Percentiles rank a stretch among this genome's conserved stretches.
Conservation (phyloP, 2,113 vertebrate genomes). For the Pituophis catenifer region DNA sequence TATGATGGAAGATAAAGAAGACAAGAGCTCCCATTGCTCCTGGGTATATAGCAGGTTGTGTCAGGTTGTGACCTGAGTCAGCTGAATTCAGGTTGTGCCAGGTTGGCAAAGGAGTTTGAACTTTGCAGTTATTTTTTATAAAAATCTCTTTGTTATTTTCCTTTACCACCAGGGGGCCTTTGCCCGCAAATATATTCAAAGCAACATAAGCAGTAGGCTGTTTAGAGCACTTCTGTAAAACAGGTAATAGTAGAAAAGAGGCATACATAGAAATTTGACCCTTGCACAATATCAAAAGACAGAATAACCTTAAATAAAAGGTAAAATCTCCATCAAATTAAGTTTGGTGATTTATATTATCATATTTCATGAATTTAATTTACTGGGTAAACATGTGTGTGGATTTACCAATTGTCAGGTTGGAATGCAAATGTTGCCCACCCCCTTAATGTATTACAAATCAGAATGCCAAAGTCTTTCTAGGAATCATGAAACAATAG, state of each 20-base stretch:
- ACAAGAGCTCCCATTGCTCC: neutral
- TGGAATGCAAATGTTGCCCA: too few relatives aligned
- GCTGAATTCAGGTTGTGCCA: constrained; percentile 3
- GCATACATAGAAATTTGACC: neutral
- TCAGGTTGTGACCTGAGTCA: neutral
- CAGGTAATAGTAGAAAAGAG: neutral
- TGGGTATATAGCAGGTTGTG: too few relatives aligned
- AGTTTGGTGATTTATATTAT: neutral
- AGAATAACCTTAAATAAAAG: neutral
- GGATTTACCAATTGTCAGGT: neutral
- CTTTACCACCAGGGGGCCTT: neutral
- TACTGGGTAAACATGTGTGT: neutral
- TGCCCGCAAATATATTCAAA: neutral
- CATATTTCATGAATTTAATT: neutral
- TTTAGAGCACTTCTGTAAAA: neutral
- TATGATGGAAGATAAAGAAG: neutral
- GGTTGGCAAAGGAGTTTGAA: neutral
- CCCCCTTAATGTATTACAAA: neutral
- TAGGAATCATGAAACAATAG: neutral
- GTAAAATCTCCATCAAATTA: neutral
- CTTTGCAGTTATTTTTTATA: neutral
- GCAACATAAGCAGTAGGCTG: neutral
- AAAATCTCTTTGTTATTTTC: neutral
- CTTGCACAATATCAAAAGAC: neutral
- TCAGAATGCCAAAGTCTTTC: neutral